phyloP scores from a whole-genome alignment of 2,888 invertebrate species.

The Rotaria sp. region DNA sequence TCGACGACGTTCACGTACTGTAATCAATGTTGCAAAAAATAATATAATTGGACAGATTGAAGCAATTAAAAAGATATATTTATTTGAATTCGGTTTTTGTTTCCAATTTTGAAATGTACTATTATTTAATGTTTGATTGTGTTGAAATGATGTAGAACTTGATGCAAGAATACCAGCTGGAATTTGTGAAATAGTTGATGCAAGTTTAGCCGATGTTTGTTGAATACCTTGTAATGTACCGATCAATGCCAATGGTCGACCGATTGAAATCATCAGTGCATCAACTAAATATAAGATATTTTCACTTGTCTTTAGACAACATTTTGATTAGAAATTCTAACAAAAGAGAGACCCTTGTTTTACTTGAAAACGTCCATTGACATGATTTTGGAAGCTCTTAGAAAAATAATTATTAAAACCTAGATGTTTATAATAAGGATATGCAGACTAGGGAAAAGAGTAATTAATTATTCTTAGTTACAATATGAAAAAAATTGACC shows the following conservation, averaged over 20 bases:
- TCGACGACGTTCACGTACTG: not conserved
- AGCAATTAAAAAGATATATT: not conserved
- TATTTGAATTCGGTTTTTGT: not conserved
- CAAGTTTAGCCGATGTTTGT: slow-evolving; percentile 9
- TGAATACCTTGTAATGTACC: slow-evolving; percentile 19
- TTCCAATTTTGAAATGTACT: not conserved
- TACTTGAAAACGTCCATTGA: too few relatives aligned
- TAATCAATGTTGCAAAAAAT: slow-evolving; percentile 6
- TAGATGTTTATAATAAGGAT: too few relatives aligned
- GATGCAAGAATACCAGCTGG: slow-evolving; percentile 7
- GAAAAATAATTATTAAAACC: too few relatives aligned
- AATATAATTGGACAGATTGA: not conserved
- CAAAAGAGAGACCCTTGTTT: too few relatives aligned
- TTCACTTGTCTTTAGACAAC: too few relatives aligned
- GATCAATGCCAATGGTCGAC: not conserved
- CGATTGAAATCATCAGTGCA: slow-evolving; percentile 1
- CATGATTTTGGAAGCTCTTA: too few relatives aligned
- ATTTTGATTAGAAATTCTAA: too few relatives aligned
- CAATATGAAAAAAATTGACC: too few relatives aligned
- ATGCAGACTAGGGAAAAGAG: too few relatives aligned
- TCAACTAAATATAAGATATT: not conserved
- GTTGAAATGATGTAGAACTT: not conserved
- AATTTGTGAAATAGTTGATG: not conserved
- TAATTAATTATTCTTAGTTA: too few relatives aligned
- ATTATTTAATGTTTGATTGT: not conserved